Conservation (phyloP, 2,113 vertebrate species). For the Papio anubis region DNA sequence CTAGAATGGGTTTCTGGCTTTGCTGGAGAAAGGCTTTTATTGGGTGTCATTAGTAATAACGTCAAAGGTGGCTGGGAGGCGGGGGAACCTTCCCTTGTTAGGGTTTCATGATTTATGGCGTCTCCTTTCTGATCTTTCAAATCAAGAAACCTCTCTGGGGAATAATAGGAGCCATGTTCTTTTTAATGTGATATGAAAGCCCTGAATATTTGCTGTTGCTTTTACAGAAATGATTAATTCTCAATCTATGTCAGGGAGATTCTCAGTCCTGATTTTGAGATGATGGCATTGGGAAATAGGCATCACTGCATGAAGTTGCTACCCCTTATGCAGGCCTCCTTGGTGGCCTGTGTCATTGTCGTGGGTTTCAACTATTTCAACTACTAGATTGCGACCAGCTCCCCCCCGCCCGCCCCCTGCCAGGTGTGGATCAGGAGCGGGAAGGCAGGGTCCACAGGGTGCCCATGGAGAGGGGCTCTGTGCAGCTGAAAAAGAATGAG, state of each 20-base stretch:
- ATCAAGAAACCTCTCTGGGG: background rate
- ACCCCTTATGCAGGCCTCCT: rapidly evolving
- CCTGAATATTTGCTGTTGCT: background rate
- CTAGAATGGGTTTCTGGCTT: background rate
- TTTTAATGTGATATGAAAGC: background rate
- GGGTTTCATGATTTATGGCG: background rate
- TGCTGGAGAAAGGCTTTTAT: background rate
- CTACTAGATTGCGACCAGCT: too few relatives aligned
- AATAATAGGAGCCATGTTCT: background rate
- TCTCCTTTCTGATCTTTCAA: background rate
- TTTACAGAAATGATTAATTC: background rate
- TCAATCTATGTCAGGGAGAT: background rate
- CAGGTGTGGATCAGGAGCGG: background rate
- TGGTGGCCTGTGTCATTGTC: background rate
- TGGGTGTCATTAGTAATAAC: background rate
- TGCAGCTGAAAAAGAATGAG: background rate
- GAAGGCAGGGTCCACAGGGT: background rate
- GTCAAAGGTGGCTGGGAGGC: background rate
- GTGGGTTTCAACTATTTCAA: too few relatives aligned
- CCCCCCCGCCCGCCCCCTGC: too few relatives aligned
- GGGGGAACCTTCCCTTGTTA: background rate
- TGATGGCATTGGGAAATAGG: background rate
- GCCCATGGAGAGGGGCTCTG: rapidly evolving
- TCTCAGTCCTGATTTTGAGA: background rate
- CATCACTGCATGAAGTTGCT: background rate